phyloP scores from a whole-genome alignment of 1,140 invertebrate genomes.

The Helicoverpa armigera region DNA sequence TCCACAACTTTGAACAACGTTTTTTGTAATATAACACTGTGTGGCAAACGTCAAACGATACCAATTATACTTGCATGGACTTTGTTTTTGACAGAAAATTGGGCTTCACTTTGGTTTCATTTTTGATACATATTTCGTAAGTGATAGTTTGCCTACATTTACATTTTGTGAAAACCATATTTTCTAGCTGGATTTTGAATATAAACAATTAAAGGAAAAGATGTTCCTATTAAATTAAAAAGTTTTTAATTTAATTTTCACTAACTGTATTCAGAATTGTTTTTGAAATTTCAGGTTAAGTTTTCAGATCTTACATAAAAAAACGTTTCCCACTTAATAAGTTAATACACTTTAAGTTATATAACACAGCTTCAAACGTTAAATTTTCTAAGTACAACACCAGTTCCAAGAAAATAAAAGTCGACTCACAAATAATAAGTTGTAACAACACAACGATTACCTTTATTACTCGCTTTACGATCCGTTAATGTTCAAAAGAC shows the following conservation, averaged over 20 bases:
- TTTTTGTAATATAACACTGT: constrained; percentile 25
- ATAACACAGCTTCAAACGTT: neutral
- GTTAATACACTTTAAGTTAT: too few relatives aligned
- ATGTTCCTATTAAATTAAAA: too few relatives aligned
- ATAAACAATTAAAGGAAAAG: too few relatives aligned
- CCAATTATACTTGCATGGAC: constrained; percentile 9
- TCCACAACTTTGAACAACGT: constrained; percentile 30
- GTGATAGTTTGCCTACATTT: neutral
- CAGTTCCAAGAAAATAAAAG: constrained; percentile 13
- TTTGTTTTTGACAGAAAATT: constrained; percentile 4
- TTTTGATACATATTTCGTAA: neutral
- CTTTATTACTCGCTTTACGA: constrained; percentile 36
- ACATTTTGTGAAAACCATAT: neutral
- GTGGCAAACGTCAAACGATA: constrained; percentile 14
- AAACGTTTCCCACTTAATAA: too few relatives aligned
- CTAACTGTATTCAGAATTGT: too few relatives aligned
- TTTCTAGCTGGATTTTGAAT: too few relatives aligned
- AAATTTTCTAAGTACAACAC: neutral
- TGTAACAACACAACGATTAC: constrained; percentile 17
- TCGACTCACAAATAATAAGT: constrained; percentile 24
- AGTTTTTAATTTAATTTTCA: too few relatives aligned
- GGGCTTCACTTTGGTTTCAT: neutral
- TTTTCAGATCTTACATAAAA: too few relatives aligned
- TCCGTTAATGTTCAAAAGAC: constrained; percentile 24
- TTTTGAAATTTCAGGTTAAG: too few relatives aligned